Evolutionary conservation across 35 echinoderm and acorn worm genomes (phyloP), one percentile per base, ranked within the genome.

Genomic region (Lytechinus variegatus): DNA sequence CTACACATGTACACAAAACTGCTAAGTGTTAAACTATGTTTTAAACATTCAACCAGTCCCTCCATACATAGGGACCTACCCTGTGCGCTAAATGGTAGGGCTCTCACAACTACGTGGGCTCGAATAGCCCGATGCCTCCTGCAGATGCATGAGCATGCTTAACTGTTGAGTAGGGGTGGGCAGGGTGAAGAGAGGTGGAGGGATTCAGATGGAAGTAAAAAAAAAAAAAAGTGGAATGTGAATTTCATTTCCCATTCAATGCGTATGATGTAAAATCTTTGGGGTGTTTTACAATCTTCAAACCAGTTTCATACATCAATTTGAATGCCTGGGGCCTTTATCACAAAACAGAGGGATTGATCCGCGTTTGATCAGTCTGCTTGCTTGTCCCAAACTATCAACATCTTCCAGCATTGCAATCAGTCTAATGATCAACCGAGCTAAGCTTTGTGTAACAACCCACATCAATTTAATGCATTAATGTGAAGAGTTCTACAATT

Each of bases 111-210:
- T 97, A 92, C 95, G 98, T 53, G 98, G 98, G 94, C 98, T 99
- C 24, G 98, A 98, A 92, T 99, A 99, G 86, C 98, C 97, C 19
- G 98, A 97, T 10, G 98, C 98, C 95, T 99, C 97, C 95, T 99
- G 98, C 21, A 99, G 96, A 97, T 99, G 98, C 98, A 99, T 99
- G 87, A 99, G 95, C 98, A 99, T 99, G 96, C 98, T 99, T 95
- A 99, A 96, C 98, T 99, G 97, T 97, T 95, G 86, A 61, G 91
- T 87, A 52, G 90, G 87, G 89, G 87, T 44, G 52, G 56, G 87
- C 54, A 93, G 89, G 9, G 88, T 55, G 9, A 53, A 96, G 54
- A 96, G 5, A 89, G 21, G 16, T 11, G 52, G 95, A 95, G 87
- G 54, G 87, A 51, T 56, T 21, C 33, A 87, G 95, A 61, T 55